Evolutionary conservation across 30 jellyfish, hydroid and myxozoan genomes (phyloP), one percentile per base, ranked within the genome.

Genomic region (Aurelia aurita complex sp. Pacific): DNA sequence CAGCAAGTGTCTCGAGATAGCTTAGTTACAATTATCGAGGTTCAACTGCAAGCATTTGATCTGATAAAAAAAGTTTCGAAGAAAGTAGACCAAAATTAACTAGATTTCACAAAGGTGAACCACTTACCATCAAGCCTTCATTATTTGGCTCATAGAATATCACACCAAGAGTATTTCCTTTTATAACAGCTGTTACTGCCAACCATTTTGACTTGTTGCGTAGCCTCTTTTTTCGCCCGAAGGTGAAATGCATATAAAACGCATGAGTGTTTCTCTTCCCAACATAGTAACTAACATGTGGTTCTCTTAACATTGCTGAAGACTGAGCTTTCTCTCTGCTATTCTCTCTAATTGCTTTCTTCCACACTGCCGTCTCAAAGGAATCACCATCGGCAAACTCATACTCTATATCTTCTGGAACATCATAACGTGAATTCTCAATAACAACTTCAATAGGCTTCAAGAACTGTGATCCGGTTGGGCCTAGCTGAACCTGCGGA

Each of bases 191-290:
- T 17, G 70, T 61, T 9, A 23, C 36, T 11, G 70, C 70, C 40
- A 61, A 17, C 36, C 57, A 42, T 46, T 23, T n/a, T 19, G 72
- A 13, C 54, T 38, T 51, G 53, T 74, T 74, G 16, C 60, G 72
- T 2, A 74, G 35, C 40, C 2, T 74, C 57, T 46, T 46, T 7
- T 46, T 46, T 13, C 85, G 71, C 12, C 73, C 85, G 16, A 51
- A 64, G 23, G 85, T 74, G 54, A 74, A 74, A 74, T 74, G 85
- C 85, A 74, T 74, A 38, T 74, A 74, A 38, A 42, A 74, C 19
- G 85, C 85, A 32, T 32, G 63, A 36, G 72, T 74, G 12, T 17
- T 0, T 8, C 43, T 42, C 23, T 53, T 43, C 11, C 36, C 72
- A 10, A 74, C 72, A 38, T 2, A 74, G 72, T 42, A 74, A 43